Evolutionary conservation across 2,113 vertebrate genomes (phyloP), one percentile per base, ranked within the genome.

Genomic region (Phrynosoma blainvillii): DNA sequence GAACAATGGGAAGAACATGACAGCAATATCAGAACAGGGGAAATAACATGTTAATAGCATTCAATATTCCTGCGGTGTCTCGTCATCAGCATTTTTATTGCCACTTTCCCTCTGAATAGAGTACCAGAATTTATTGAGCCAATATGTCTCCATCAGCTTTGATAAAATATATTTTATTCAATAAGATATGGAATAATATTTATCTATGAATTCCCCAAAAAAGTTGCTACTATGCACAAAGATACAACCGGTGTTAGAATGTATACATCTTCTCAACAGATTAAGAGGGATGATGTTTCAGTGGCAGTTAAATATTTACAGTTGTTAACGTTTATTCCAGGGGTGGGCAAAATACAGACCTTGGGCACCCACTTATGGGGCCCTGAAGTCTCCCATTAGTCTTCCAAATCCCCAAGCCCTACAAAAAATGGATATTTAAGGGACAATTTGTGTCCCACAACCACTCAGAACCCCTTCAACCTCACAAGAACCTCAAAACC

Each of bases 81-180:
- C 94, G 94, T 95, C 96, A 97, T 97, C 96, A 96, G 96, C 96
- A 96, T 97, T 97, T 97, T 97, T 97, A 97, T 97, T 97, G 94
- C 96, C 90, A 93, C 96, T 96, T 96, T 96, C 96, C 92, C 95
- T 96, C 96, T 79, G 86, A 96, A 96, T 96, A 97, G 96, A 96
- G 96, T 96, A 97, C 96, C 95, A 96, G 96, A 96, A 97, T 97
- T 97, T 97, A 97, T 97, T 97, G 96, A 97, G 95, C 96, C 97
- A 96, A 96, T 97, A 97, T 97, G 97, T 97, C 96, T 97, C 96
- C 93, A 97, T 97, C 96, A 97, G 95, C 96, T 96, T 95, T 96
- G 96, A 96, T 96, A 97, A 97, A 97, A 97, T 97, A 96, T 94
- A 97, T 97, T 97, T 97, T 97, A 97, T 97, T 97, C 95, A 97